These are phyloP conservation scores for Aurelia aurita complex sp. Pacific DNA, from an alignment of 30 jellyfish, hydroid and myxozoan genomes.

Conservation along the genomic window DNA sequence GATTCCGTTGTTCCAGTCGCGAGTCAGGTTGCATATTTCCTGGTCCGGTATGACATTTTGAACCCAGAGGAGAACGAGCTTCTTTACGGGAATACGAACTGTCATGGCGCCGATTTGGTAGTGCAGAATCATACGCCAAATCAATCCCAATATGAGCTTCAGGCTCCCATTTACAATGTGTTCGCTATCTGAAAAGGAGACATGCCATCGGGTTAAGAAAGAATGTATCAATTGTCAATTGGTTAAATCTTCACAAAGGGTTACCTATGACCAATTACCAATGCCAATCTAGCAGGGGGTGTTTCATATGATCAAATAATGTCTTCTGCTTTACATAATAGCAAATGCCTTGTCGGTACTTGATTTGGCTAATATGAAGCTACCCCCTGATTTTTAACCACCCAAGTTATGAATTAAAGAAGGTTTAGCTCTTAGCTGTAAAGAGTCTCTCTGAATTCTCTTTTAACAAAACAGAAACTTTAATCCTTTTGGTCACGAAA, in stretches of 20 bases:
- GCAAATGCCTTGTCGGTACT: too few species aligned
- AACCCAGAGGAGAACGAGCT: slow-evolving; percentile 87
- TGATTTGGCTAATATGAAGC: too few species aligned
- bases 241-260: too few species aligned
- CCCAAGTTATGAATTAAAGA: too few species aligned
- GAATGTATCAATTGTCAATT: background rate
- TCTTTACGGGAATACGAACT: slow-evolving; percentile 81
- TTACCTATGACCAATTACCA: too few species aligned
- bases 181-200: slow-evolving; percentile 78
- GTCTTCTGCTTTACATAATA: too few species aligned
- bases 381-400: too few species aligned
- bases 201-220: background rate
- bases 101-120: slow-evolving; percentile 96
- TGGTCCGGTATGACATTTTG: slow-evolving; percentile 89
- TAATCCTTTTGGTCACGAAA: too few species aligned
- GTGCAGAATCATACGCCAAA: slow-evolving; percentile 96
- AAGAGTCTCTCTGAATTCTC: too few species aligned
- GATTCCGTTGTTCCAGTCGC: slow-evolving; percentile 96
- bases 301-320: background rate
- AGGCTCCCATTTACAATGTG: slow-evolving; percentile 90
- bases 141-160: slow-evolving; percentile 89
- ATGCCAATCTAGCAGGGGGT: background rate
- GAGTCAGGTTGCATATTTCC: slow-evolving; percentile 79
- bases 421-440: too few species aligned
- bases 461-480: too few species aligned